Evolutionary conservation across 2,888 invertebrate genomes (phyloP), one percentile per base, ranked within the genome.

Genomic region (Molorchus minor): DNA sequence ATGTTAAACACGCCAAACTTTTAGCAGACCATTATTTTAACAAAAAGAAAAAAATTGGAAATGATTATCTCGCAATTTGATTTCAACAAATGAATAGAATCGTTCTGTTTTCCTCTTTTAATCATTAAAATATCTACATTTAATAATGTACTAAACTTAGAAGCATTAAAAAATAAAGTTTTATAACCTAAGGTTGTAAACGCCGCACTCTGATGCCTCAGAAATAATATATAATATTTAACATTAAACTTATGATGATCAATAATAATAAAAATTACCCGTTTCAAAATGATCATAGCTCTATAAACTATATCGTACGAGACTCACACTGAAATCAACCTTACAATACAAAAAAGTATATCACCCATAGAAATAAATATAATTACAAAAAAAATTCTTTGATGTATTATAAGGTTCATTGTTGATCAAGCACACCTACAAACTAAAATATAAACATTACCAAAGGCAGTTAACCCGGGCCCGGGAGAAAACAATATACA

Each of bases 201-300:
- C 57, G 56, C 61, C 65, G 71, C 74, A 76, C 76, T 75, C 75
- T 75, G 76, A 76, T 71, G 75, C 73, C 74, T 71, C 72, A 72
- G 64, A 70, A 68, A 33, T 56, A 58, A 38, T 46, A 58, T 43
- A 20, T 52, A 51, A 47, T 33, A 44, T 45, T 44, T 51, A 59
- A 51, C 29, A 47, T 56, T 56, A 55, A 53, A 60, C 49, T 47
- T 56, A 59, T 56, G 59, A 67, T 58, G 44, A 57, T 49, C 59
- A 44, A 47, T 61, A 56, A 56, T 64, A 62, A 67, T 64, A 56
- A 56, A 65, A 62, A 67, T 64, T 65, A 68, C 67, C 65, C 67
- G 67, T 64, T 64, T 63, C 40, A 44, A 58, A 41, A 21, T 58
- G 58, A 52, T 54, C 44, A 45, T 57, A 57, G 53, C 53, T 33